Evolutionary conservation across 1,140 invertebrate genomes (phyloP), one percentile per base, ranked within the genome.

Genomic region (Venturia canescens): DNA sequence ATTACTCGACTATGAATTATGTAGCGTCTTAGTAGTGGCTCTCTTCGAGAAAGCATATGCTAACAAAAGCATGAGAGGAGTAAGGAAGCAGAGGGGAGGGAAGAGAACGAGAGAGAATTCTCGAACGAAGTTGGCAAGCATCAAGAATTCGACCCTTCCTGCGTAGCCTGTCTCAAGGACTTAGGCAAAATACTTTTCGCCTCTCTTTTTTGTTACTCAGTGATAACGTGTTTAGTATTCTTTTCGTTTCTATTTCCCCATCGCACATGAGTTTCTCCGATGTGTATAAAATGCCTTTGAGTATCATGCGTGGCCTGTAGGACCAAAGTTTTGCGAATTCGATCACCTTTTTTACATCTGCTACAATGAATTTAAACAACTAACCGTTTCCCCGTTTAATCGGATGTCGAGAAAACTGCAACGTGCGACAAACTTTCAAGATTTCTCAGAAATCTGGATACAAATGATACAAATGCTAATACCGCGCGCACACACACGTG

Each of bases 1-100:
- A 89, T 89, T 90, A 90, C 88, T 89, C 86, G 84, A 85, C 83
- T 87, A 88, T 90, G 87, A 90, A 90, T 89, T 89, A 89, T 89
- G 85, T 83, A 89, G 82, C 76, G 83, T 77, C 84, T 85, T 78
- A 72, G 81, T 85, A 86, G 83, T 83, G 82, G 71, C 83, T 84
- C 79, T 76, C 83, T n/a, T 44, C 44, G 21, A 38, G n/a, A 34
- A 38, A 38, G 69, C 78, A 71, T 63, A 71, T 53, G 69, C 38
- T 44, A 26, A 7, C 4, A 3, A 63, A 63, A 63, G 53, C 18
- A 57, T 11, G 31, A 34, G 38, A 79, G 44, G 31, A 1, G 21
- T 9, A 21, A 23, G 21, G 53, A 23, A 63, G 23, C 48, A 21
- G 23, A 29, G 53, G 2, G 44, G 31, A 1, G 26, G 63, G 48